Percentiles rank a stretch among this genome's conserved stretches.
These are phyloP conservation scores for Catajapyx aquilonaris DNA, from an alignment of 1,140 invertebrate species.

Conservation along the genomic window DNA sequence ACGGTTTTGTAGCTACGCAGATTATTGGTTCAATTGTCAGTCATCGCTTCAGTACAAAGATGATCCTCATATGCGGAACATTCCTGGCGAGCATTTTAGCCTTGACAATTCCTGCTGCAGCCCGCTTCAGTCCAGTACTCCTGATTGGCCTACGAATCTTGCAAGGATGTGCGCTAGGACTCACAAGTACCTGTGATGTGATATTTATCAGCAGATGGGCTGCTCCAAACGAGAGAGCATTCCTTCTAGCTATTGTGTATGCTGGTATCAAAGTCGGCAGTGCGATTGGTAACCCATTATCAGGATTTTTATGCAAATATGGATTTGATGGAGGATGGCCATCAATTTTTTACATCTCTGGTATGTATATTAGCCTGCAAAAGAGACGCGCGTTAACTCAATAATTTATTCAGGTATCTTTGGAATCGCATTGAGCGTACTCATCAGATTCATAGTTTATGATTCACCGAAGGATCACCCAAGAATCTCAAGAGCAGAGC, in stretches of 20 bases:
- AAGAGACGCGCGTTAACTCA: too few species aligned
- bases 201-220: conserved; percentile 30
- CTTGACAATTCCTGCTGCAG: conserved; percentile 20
- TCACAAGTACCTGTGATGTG: conserved; percentile 29
- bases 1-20: conserved; percentile 23
- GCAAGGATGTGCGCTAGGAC: conserved; percentile 25
- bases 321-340: conserved; percentile 22
- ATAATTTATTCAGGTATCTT: conserved; percentile 14
- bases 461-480: conserved; percentile 26
- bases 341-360: conserved; percentile 21
- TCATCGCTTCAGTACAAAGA: conserved; percentile 20
- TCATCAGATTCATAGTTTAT: conserved; percentile 22
- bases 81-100: conserved; percentile 19
- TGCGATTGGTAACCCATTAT: conserved; percentile 19
- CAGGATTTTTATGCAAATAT: conserved; percentile 19
- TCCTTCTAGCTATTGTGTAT: conserved; percentile 20
- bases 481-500: conserved; percentile 25
- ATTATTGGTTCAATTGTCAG: conserved; percentile 22
- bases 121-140: conserved; percentile 17
- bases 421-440: conserved; percentile 22
- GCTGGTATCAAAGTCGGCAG: conserved; percentile 20
- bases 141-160: conserved; percentile 20
- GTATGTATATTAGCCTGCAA: too few species aligned
- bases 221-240: conserved; percentile 22
- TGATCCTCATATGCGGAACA: conserved; percentile 17